phyloP scores from a whole-genome alignment of 2,797 vertebrate genomes.

The Sylvia borin region DNA sequence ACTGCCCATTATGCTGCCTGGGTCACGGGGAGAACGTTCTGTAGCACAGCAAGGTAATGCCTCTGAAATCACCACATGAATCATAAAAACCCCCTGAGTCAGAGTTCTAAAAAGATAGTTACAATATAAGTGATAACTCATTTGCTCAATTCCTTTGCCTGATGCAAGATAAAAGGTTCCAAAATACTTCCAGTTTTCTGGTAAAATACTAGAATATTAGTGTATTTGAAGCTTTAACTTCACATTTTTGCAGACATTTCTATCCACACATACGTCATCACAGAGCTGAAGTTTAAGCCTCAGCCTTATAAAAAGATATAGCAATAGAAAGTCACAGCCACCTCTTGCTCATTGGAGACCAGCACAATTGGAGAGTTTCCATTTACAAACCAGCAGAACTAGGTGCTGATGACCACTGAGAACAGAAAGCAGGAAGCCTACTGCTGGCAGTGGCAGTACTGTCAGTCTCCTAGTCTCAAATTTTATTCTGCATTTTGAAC shows the following conservation, averaged over 20 bases:
- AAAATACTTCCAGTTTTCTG: slow-evolving; percentile 14
- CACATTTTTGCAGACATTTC: background rate
- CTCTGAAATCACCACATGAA: background rate
- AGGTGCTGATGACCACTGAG: background rate
- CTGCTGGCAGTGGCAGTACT: background rate
- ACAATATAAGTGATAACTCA: slow-evolving; percentile 4
- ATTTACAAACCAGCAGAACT: background rate
- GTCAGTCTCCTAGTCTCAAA: background rate
- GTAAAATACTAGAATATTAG: slow-evolving; percentile 18
- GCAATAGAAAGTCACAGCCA: background rate
- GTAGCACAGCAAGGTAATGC: background rate
- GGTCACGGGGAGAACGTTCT: background rate
- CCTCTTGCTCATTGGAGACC: fast-evolving
- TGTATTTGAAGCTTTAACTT: background rate
- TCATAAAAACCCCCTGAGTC: background rate
- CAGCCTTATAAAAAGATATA: background rate
- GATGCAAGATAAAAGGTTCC: background rate
- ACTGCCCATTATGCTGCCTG: background rate
- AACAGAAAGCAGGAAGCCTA: background rate
- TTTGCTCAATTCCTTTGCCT: slow-evolving; percentile 11
- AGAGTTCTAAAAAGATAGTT: slow-evolving; percentile 4
- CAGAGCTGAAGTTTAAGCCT: background rate
- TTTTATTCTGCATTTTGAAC: background rate
- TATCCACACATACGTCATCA: background rate
- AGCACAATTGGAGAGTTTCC: background rate